Base-by-base conservation (phyloP, 2,113 vertebrate genomes). In the Rhagologus leucostigma region DNA sequence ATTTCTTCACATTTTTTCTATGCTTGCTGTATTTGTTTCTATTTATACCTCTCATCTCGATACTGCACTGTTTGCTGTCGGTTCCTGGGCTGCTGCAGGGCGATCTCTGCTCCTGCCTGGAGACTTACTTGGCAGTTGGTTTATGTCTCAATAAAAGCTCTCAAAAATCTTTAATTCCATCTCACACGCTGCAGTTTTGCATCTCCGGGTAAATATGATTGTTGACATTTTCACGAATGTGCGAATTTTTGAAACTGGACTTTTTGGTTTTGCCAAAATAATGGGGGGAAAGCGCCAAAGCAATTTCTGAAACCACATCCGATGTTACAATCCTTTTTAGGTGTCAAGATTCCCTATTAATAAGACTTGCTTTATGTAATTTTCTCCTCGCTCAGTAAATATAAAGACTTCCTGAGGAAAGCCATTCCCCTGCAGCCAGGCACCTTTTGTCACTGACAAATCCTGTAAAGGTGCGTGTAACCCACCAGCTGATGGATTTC, bases 241-340 rank as follows among this genome's bases (percentile, higher is more conserved):
- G 41, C 6, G 29, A 33, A 7, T 57, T 62, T 39, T 64, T 53
- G 41, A 84, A 86, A 69, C 7, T 47, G 68, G 37, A 49, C 44
- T 74, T 89, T 53, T 20, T 67, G 49, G 30, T 63, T 33, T 62
- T 98, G 94, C 93, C 90, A 82, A 49, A 79, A 87, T 82, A 50
- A 56, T 65, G n/a, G 49, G 47, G 7, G 10, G 9, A 55, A 90
- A 93, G 68, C 55, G 65, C 74, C 73, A 20, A 79, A 97, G 49
- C 76, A 41, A 91, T 97, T 97, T 97, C 96, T 97, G 88, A 96
- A 67, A 83, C 93, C 93, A 88, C 90, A 55, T 55, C 91, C n/a
- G n/a, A 90, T 86, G 84, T 39, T 33, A 59, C 84, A 57, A 74
- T 41, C 63, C 69, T 79, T 74, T 70, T 84, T 93, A 77, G 30